Evolutionary conservation across 2,113 vertebrate species (phyloP).

Genomic region (Brachirus orientalis): DNA sequence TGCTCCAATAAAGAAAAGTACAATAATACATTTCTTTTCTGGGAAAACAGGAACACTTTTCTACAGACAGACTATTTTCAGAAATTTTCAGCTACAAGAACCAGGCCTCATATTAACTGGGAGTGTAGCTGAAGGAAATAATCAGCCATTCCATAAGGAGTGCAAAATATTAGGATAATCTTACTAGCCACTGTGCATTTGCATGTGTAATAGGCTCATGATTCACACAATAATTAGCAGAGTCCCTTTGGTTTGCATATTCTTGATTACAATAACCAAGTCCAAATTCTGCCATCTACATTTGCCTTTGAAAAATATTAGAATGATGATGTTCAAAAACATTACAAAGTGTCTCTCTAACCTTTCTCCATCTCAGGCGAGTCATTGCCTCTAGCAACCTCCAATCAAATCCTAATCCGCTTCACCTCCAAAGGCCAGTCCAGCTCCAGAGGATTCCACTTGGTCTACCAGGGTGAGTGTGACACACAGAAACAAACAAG

Average conservation of each 20-base stretch:
- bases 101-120: slow-evolving; percentile 11
- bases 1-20: too few relatives aligned
- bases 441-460: slow-evolving; percentile 95
- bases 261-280: background rate
- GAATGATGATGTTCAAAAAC: background rate
- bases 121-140: slow-evolving; percentile 9
- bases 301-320: too few relatives aligned
- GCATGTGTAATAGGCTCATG: background rate
- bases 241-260: too few relatives aligned
- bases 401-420: slow-evolving; percentile 96
- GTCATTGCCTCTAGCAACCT: slow-evolving; percentile 93
- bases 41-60: too few relatives aligned
- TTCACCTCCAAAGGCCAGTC: slow-evolving; percentile 94
- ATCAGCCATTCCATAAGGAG: slow-evolving; percentile 3
- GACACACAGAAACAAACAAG: slow-evolving; percentile 16
- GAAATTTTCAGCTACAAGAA: background rate
- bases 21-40: too few relatives aligned
- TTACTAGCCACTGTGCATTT: background rate
- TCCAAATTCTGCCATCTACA: too few relatives aligned
- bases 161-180: background rate
- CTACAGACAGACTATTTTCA: too few relatives aligned
- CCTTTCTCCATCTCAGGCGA: slow-evolving; percentile 83
- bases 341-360: slow-evolving; percentile 17
- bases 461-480: slow-evolving; percentile 94
- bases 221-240: background rate